Evolutionary conservation across 2,113 vertebrate genomes (phyloP), one percentile per base, ranked within the genome.

Genomic region (Hydrolagus affinis): DNA sequence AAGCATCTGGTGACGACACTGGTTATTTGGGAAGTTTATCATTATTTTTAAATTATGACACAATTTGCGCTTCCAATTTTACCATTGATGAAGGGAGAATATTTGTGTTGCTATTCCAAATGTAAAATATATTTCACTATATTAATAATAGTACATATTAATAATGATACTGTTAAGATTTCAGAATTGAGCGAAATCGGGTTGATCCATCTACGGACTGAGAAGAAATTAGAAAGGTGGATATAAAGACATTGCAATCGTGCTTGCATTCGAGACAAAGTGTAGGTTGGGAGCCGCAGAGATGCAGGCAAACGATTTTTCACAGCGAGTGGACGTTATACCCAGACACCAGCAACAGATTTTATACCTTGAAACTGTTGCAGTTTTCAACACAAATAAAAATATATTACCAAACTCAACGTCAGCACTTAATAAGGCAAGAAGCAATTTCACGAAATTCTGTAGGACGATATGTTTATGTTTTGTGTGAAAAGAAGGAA

Each of bases 331-430:
- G 78, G 8, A 83, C 32, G 64, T 83, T 64, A 64, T 60, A 66
- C 62, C 62, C 32, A 68, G 32, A 19, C 78, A 66, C 60, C 3
- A 68, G 60, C 78, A 83, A 83, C 78, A 83, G 78, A 83, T 66
- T 66, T 19, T 25, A 30, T 44, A 75, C 17, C 73, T 56, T 75
- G 73, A 75, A 56, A 75, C 56, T 56, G 1, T 1, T 44, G 44
- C 44, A 44, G 44, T 44, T 44, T 44, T 44, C 44, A 44, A 44
- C 44, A 44, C 44, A 1, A 44, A 6, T 44, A 44, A 44, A 44
- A 44, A 44, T 44, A 44, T 44, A 44, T 44, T 6, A 44, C 44
- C 44, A 44, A 44, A 44, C 44, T 44, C 6, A 1, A 3, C 44
- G 44, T 44, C 2, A 44, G 6, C 44, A 44, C 2, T 44, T 44